A percentile compares a stretch with the other conserved stretches of the same genome.
Evolutionary conservation across 2,113 vertebrate genomes (phyloP).

Genomic region (Sebastes fasciatus): DNA sequence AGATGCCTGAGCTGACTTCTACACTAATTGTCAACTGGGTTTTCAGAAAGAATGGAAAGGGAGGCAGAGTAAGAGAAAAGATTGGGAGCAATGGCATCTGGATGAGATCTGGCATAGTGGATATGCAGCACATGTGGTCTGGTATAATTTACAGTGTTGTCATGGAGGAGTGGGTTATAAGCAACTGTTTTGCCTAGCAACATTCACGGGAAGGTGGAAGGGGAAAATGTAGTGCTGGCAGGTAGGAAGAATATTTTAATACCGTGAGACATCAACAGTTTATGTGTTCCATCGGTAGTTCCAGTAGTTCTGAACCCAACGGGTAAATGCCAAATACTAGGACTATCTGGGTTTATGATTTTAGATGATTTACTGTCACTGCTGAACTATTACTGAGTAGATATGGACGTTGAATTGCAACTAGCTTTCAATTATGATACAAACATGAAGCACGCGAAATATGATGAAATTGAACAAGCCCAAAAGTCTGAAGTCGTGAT

Average conservation of each 20-base stretch:
- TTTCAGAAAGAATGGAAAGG: constrained; percentile 33
- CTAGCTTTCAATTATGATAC: constrained; percentile 11
- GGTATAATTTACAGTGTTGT: constrained; percentile 82
- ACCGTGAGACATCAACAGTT: constrained; percentile 79
- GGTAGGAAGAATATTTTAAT: constrained; percentile 76
- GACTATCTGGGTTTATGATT: constrained; percentile 64
- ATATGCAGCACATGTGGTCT: constrained; percentile 76
- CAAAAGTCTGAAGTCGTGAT: background rate
- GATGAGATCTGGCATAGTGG: constrained; percentile 68
- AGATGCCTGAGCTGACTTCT: constrained; percentile 26
- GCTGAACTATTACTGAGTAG: constrained; percentile 35
- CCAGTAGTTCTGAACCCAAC: constrained; percentile 70
- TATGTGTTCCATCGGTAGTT: constrained; percentile 76
- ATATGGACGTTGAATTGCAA: constrained; percentile 27
- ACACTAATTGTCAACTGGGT: constrained; percentile 13
- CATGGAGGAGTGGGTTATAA: constrained; percentile 73
- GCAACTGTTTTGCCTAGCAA: constrained; percentile 81
- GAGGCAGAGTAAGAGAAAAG: constrained; percentile 23
- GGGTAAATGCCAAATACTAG: constrained; percentile 65
- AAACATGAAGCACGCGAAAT: background rate
- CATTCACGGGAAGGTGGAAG: constrained; percentile 75
- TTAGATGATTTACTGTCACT: constrained; percentile 53
- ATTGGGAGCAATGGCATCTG: constrained; percentile 71
- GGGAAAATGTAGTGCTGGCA: constrained; percentile 79
- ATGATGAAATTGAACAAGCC: background rate